Percentiles rank a stretch among this genome's conserved stretches.
Evolutionary conservation across 2,888 invertebrate genomes (phyloP).

Genomic region (Andrena minutula): DNA sequence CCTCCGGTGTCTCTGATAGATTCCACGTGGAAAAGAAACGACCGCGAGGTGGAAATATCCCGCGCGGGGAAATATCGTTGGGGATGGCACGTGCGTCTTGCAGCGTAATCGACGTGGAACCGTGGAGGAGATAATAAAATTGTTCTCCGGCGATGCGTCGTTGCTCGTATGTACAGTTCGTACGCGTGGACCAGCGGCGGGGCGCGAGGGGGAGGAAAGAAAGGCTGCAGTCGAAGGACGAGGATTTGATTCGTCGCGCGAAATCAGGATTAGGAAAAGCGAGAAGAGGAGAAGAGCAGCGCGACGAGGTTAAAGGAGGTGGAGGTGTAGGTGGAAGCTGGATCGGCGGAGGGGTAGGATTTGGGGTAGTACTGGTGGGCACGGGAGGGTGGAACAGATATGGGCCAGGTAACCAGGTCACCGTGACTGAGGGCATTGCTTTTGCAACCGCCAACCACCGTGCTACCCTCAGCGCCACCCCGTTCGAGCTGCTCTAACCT

Average conservation of each 20-base stretch:
- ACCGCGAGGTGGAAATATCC: conserved; percentile 4
- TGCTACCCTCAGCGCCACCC: conserved; percentile 51
- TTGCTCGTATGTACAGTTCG: too few relatives aligned
- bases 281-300: conserved; percentile 6
- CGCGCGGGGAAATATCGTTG: conserved; percentile 7
- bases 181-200: too few relatives aligned
- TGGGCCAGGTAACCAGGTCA: conserved; percentile 81
- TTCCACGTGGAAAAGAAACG: conserved; percentile 17
- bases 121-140: background rate
- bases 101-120: background rate
- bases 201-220: background rate
- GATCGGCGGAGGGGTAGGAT: conserved; percentile 51
- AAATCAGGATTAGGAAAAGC: background rate
- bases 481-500: conserved; percentile 38
- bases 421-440: conserved; percentile 79
- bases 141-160: background rate
- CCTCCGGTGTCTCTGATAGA: background rate
- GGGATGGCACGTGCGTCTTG: conserved; percentile 3
- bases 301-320: conserved; percentile 36
- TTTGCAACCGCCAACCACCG: conserved; percentile 74
- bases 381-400: conserved; percentile 62
- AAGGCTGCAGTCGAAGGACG: conserved; percentile 11
- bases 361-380: conserved; percentile 53
- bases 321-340: conserved; percentile 30
- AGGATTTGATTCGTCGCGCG: background rate